Conservation (phyloP, 2,113 vertebrate genomes). For the Anhinga anhinga region DNA sequence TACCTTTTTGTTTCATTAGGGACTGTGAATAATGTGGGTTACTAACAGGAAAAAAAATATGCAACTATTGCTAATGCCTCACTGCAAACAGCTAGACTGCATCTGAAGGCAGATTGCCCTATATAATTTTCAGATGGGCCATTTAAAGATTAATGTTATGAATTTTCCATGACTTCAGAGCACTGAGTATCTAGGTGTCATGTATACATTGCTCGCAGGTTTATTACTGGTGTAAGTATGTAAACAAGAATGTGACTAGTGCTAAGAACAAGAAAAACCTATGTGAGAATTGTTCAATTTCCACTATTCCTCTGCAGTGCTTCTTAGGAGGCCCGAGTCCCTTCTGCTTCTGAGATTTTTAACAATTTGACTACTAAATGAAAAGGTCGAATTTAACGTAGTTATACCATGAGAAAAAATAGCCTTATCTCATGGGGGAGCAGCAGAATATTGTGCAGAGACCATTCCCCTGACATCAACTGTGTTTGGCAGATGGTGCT, state of each 20-base stretch:
- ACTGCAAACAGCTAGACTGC: slow-evolving; percentile 20
- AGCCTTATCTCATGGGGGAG: slow-evolving; percentile 73
- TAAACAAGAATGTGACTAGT: not conserved
- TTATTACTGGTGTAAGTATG: not conserved
- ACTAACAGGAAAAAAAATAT: not conserved
- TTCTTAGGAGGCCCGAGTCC: not conserved
- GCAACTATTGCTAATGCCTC: not conserved
- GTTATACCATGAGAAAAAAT: slow-evolving; percentile 76
- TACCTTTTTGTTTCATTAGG: not conserved
- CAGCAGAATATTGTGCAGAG: slow-evolving; percentile 69
- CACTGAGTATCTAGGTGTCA: not conserved
- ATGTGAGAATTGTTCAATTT: not conserved
- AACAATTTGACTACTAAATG: slow-evolving; percentile 77
- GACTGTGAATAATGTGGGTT: not conserved
- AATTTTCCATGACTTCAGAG: slow-evolving; percentile 8
- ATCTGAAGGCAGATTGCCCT: not conserved
- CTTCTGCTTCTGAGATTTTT: slow-evolving; percentile 27
- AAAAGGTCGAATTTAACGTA: slow-evolving; percentile 77
- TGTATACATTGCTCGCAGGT: not conserved
- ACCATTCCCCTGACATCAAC: slow-evolving; percentile 76
- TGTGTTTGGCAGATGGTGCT: slow-evolving; percentile 86
- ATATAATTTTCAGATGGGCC: not conserved
- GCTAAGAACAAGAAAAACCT: not conserved
- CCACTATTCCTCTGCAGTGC: not conserved
- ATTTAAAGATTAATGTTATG: slow-evolving; percentile 33